Base-by-base conservation (phyloP, 2,888 invertebrate genomes). In the Platypus cylindrus region DNA sequence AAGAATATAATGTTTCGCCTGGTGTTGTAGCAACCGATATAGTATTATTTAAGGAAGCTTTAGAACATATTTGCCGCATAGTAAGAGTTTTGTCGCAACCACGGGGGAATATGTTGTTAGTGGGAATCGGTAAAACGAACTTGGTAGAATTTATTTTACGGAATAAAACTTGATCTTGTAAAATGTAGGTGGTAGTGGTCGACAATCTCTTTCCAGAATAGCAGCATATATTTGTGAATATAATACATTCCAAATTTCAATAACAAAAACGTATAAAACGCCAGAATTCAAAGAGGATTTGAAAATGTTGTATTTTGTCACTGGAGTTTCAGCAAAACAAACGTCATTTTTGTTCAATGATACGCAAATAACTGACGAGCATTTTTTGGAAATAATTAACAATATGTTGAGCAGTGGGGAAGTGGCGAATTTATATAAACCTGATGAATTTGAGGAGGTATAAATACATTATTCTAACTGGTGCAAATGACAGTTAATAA, bases 381-480 rank as follows among this genome's bases (percentile, higher is more conserved):
- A 74, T 7, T 90, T 90, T 59, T 69, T 90, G 1, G 90, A 90
- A 64, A 82, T 90, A 46, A 72, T 91, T 37, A 90, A 89, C 62
- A 90, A 85, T 54, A 71, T 91, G 59, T 66, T 91, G 37, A 86
- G 84, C 55, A 83, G 81, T 43, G 90, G 89, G 0, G 89, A 90
- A 62, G 76, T 91, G 37, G 74, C 85, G 3, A 89, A 87, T 61
- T 66, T 91, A n/a, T 90, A 76, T 55, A 86, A 86, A 54, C 57
- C 75, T 0, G 89, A 90, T 45, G 90, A 91, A 59, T 80, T 90
- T 62, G 89, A 90, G 55, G 87, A 89, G 52, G 83, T 83, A 9
- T 20, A 20, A 20, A 20, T 20, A 7, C 9, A 7, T 5, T 20
- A 5, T 20, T 20, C 9, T 20, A 20, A 20, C 20, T 20, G 20